phyloP scores from a whole-genome alignment of 2,888 invertebrate species.

The Stenolophus ochropezus region DNA sequence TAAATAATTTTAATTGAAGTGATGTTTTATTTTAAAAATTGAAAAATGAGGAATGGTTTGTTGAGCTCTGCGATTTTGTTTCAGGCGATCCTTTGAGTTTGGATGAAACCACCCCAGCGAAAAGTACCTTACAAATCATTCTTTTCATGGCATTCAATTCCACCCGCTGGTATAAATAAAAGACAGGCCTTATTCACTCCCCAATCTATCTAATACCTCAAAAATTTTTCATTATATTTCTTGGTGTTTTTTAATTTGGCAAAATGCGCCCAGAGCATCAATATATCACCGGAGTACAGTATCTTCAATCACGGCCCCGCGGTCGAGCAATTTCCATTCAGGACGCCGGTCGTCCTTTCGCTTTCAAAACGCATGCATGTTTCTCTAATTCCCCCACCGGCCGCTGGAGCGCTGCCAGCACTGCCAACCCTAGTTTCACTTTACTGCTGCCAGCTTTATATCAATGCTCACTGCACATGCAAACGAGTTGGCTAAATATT shows the following conservation, averaged over 20 bases:
- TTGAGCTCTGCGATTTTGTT: too few relatives aligned
- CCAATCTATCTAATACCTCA: conserved; percentile 36
- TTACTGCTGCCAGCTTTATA: not conserved
- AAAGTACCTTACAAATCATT: conserved; percentile 20
- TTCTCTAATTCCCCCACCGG: conserved; percentile 37
- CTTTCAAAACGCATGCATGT: conserved; percentile 40
- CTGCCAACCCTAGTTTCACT: not conserved
- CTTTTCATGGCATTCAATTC: conserved; percentile 28
- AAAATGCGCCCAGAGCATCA: conserved; percentile 62
- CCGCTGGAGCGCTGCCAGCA: conserved; percentile 8
- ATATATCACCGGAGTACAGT: conserved; percentile 41
- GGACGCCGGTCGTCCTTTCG: not conserved
- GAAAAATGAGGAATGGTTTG: too few relatives aligned
- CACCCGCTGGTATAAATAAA: not conserved
- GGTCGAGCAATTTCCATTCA: conserved; percentile 47
- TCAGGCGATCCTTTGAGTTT: too few relatives aligned
- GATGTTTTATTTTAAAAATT: too few relatives aligned
- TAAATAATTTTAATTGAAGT: too few relatives aligned
- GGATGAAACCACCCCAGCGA: too few relatives aligned
- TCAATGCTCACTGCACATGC: not conserved
- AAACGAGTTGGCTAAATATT: too few relatives aligned
- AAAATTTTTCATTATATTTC: conserved; percentile 46
- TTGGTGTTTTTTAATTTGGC: conserved; percentile 66
- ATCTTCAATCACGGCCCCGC: conserved; percentile 45
- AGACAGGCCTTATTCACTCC: not conserved